Evolutionary conservation across 2,797 vertebrate species (phyloP).

Genomic region (Petrocephalus sullivani): DNA sequence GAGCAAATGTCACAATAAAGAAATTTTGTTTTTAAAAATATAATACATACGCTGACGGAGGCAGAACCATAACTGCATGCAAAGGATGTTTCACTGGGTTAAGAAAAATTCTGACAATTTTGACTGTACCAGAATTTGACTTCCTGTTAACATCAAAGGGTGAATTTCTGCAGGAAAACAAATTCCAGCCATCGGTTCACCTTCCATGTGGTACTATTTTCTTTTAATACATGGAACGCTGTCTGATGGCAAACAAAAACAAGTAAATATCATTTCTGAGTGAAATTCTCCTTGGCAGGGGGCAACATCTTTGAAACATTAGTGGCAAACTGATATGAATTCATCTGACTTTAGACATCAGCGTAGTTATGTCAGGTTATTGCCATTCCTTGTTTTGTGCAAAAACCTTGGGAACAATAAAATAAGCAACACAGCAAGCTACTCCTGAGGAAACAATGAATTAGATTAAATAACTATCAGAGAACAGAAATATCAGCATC

Average conservation of each 20-base stretch:
- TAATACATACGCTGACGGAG: neutral
- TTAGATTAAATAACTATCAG: constrained; percentile 47
- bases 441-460: constrained; percentile 39
- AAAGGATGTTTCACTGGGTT: neutral
- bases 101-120: constrained; percentile 7
- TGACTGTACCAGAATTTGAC: neutral
- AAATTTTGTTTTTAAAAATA: constrained; percentile 7
- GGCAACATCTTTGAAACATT: constrained; percentile 65
- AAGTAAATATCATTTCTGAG: constrained; percentile 10
- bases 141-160: constrained; percentile 1
- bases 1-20: constrained; percentile 12
- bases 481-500: constrained; percentile 36
- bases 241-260: neutral
- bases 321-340: constrained; percentile 62
- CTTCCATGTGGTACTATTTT: neutral
- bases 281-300: constrained; percentile 40
- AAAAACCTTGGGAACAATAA: constrained; percentile 31
- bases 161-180: neutral
- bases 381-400: constrained; percentile 34
- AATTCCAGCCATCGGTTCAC: neutral
- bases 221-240: neutral
- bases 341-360: constrained; percentile 48
- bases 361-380: constrained; percentile 64
- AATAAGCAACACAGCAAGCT: constrained; percentile 33
- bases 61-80: neutral